Conservation (phyloP, 2,113 vertebrate genomes). For the Anolis carolinensis region DNA sequence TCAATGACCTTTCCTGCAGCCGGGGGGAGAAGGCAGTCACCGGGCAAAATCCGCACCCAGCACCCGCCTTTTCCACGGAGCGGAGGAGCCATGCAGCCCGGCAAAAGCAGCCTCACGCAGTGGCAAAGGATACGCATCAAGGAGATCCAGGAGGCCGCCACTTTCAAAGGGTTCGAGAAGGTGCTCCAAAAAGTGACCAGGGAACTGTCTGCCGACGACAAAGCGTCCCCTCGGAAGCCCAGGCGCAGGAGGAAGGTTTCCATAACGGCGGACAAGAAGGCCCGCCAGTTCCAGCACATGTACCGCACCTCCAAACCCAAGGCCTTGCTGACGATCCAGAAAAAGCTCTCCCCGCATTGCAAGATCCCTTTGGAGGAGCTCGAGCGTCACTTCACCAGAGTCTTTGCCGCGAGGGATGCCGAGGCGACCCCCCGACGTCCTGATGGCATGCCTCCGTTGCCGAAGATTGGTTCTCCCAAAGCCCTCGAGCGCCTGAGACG, state of each 20-base stretch:
- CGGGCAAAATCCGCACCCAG: too few species aligned
- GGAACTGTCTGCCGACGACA: background rate
- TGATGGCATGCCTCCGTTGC: constrained; percentile 55
- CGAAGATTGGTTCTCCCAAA: constrained; percentile 50
- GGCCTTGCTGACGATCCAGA: background rate
- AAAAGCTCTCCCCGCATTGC: background rate
- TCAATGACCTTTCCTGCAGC: too few species aligned
- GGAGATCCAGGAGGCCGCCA: rapidly evolving
- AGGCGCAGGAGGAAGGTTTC: background rate
- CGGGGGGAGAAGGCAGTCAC: too few species aligned
- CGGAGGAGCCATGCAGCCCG: too few species aligned
- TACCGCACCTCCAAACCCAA: background rate
- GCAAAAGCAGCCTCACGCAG: too few species aligned
- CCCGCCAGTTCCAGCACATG: background rate
- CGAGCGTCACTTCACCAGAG: rapidly evolving
- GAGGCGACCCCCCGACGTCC: constrained; percentile 17
- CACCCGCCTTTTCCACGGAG: too few species aligned
- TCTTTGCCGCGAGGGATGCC: rapidly evolving
- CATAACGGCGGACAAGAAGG: too few species aligned
- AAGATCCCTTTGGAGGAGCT: background rate
- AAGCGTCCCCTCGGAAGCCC: background rate
- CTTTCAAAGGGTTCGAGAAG: background rate
- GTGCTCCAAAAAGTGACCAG: background rate
- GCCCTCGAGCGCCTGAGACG: constrained; percentile 64
- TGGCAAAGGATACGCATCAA: background rate